Evolutionary conservation across 1,140 invertebrate genomes (phyloP), one percentile per base, ranked within the genome.

Genomic region (Drosophila mojavensis): DNA sequence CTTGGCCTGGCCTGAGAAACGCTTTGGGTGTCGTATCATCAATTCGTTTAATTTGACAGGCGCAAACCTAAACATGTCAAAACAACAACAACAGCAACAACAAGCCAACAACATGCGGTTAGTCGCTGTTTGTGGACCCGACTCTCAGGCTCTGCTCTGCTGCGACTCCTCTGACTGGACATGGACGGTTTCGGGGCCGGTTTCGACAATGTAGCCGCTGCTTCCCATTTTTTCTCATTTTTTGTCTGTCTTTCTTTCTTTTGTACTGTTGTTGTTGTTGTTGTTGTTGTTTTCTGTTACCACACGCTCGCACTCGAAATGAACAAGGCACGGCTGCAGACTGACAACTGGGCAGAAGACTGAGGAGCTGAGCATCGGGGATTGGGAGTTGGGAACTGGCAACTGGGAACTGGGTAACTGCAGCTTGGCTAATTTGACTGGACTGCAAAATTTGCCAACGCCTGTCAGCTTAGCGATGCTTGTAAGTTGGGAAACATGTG

Each of bases 31-130:
- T 92, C 85, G 91, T 91, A 92, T 92, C 91, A 92, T 92, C 91
- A 92, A 92, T 92, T 92, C 91, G 90, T 91, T 92, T 92, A 92
- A 92, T 92, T 92, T 92, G 91, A 92, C 91, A 92, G 89, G 91
- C 91, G 81, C 91, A 92, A 91, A 91, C 90, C 91, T 91, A 92
- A 92, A 92, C 88, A 92, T 92, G 90, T 92, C 91, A 92, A 92
- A 92, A 92, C 91, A 92, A 86, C 84, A 89, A 80, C 83, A 74
- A 17, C 17, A 17, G 17, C 17, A 17, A 17, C 68, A 76, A 41
- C 58, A 60, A 36, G 65, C 30, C 58, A 81, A 65, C 78, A 79
- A 71, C 70, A 83, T 82, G 78, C 77, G 79, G 77, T 81, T 81
- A 77, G 82, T 86, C 75, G 58, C 47, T 71, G 76, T 72, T 68